Evolutionary conservation across 2,888 invertebrate genomes (phyloP).

Genomic region (Myopa testacea): DNA sequence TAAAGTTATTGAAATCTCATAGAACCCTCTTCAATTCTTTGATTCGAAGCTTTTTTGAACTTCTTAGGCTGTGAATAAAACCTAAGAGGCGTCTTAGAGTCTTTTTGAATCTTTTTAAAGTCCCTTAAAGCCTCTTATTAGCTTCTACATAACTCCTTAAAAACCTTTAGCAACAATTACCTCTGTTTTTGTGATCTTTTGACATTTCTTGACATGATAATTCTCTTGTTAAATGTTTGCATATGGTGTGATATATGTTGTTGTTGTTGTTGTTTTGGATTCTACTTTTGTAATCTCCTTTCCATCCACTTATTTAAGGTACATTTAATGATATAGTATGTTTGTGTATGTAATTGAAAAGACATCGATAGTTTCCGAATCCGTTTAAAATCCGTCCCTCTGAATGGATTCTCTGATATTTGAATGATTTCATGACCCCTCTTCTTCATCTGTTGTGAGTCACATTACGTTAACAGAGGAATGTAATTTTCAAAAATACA

Average conservation of each 20-base stretch:
- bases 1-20: too few species aligned
- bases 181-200: too few species aligned
- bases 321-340: slow-evolving; percentile 41
- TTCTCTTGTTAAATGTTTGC: slow-evolving; percentile 40
- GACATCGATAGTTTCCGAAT: slow-evolving; percentile 16
- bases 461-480: not conserved
- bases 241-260: slow-evolving; percentile 46
- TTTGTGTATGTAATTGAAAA: not conserved
- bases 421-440: not conserved
- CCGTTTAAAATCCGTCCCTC: not conserved
- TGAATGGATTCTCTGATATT: slow-evolving; percentile 43
- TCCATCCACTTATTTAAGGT: slow-evolving; percentile 40
- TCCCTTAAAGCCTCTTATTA: too few species aligned
- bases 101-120: too few species aligned
- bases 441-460: too few species aligned
- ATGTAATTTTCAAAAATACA: slow-evolving; percentile 24
- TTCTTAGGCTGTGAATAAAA: too few species aligned
- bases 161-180: too few species aligned
- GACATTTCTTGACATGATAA: too few species aligned
- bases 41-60: too few species aligned
- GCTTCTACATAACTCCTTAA: too few species aligned
- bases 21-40: too few species aligned
- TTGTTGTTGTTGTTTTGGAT: slow-evolving; percentile 30
- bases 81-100: too few species aligned
- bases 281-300: slow-evolving; percentile 34